Percentiles rank a stretch among this genome's conserved stretches.
Evolutionary conservation across 2,113 vertebrate species (phyloP).

Genomic region (Austrofundulus limnaeus): DNA sequence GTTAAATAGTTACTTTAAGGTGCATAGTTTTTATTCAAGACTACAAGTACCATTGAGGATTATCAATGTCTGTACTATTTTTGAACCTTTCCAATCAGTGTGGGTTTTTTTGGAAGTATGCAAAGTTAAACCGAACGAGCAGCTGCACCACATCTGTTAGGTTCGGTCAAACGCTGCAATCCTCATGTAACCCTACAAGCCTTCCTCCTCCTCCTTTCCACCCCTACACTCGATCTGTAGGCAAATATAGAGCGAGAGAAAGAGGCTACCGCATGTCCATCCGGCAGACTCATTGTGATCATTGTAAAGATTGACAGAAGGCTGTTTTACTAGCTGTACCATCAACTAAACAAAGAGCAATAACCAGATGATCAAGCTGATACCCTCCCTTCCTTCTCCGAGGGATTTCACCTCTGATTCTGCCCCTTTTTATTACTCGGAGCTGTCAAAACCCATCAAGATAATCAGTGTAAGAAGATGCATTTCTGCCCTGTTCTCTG

Average conservation of each 20-base stretch:
- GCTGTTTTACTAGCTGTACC: constrained; percentile 22
- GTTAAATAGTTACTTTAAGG: constrained; percentile 58
- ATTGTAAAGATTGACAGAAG: constrained; percentile 26
- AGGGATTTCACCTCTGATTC: not conserved
- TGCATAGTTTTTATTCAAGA: constrained; percentile 57
- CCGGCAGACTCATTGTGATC: constrained; percentile 15
- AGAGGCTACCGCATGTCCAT: constrained; percentile 8
- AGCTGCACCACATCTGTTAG: constrained; percentile 72
- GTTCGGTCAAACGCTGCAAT: constrained; percentile 55
- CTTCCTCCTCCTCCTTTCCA: constrained; percentile 7
- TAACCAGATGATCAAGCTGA: constrained; percentile 54
- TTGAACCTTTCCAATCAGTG: constrained; percentile 17
- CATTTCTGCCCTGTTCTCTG: constrained; percentile 39
- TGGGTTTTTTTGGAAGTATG: constrained; percentile 33
- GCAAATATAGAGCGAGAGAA: constrained; percentile 6
- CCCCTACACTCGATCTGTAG: constrained; percentile 16
- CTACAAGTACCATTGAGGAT: constrained; percentile 32
- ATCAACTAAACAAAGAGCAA: constrained; percentile 25
- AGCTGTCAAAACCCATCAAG: constrained; percentile 40
- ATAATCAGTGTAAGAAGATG: constrained; percentile 45
- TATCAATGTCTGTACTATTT: constrained; percentile 20
- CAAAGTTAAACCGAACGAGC: constrained; percentile 38
- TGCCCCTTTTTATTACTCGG: constrained; percentile 1
- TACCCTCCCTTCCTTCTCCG: constrained; percentile 26
- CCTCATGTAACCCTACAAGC: constrained; percentile 32